A percentile compares a stretch with the other conserved stretches of the same genome.
Evolutionary conservation across 2,113 vertebrate genomes (phyloP).

Genomic region (Rhagologus leucostigma): DNA sequence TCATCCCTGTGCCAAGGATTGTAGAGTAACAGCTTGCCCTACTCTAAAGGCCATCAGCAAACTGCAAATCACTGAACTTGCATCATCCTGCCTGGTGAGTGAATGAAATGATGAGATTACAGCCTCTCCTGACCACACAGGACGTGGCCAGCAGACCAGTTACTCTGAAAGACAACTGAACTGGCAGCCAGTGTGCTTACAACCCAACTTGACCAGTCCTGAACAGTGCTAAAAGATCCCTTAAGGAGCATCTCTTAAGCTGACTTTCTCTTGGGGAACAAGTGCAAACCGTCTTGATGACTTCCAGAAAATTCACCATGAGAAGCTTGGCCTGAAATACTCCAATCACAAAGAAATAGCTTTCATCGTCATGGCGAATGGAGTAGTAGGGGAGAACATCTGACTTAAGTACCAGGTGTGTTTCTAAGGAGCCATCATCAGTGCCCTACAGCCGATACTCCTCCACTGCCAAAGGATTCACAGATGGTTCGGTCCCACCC

Average conservation of each 20-base stretch:
- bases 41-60: not conserved
- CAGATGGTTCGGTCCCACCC: fast-evolving
- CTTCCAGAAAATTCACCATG: not conserved
- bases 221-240: fast-evolving
- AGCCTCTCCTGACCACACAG: not conserved
- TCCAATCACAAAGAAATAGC: not conserved
- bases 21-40: not conserved
- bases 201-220: not conserved
- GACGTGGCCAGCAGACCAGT: not conserved
- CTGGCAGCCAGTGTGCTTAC: not conserved
- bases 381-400: not conserved
- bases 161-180: not conserved
- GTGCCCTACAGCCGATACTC: not conserved
- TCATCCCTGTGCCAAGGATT: not conserved
- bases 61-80: not conserved
- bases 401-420: not conserved
- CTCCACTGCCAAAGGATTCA: not conserved
- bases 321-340: not conserved
- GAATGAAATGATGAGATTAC: not conserved
- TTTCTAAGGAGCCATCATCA: not conserved
- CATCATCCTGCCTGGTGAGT: not conserved
- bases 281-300: not conserved
- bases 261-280: not conserved
- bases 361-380: not conserved
- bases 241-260: not conserved